Percentiles rank a stretch among this genome's conserved stretches.
Evolutionary conservation across 2,113 vertebrate species (phyloP).

Genomic region (Atrichornis clamosus): DNA sequence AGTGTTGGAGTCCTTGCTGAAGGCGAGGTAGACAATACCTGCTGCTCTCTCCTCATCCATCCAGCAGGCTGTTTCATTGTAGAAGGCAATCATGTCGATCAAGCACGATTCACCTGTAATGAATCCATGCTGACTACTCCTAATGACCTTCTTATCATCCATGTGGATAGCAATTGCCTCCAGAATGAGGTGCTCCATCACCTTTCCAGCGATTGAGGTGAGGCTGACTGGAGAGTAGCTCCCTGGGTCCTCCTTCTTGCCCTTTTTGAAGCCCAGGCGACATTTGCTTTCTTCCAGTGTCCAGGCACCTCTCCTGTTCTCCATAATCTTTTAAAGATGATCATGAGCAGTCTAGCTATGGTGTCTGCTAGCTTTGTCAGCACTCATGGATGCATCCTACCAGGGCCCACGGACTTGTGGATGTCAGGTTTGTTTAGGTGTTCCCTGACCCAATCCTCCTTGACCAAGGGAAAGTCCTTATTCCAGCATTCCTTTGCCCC

Average conservation of each 20-base stretch:
- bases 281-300: background rate
- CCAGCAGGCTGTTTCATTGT: fast-evolving
- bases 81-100: background rate
- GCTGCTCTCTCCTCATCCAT: background rate
- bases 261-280: background rate
- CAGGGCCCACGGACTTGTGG: background rate
- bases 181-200: fast-evolving
- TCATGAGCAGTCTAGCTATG: background rate
- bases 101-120: background rate
- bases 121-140: background rate
- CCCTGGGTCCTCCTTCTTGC: background rate
- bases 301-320: background rate
- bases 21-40: background rate
- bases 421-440: background rate
- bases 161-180: background rate
- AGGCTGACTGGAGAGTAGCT: fast-evolving
- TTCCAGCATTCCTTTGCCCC: background rate
- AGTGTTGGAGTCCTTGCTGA: background rate
- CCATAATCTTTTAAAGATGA: background rate
- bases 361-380: fast-evolving
- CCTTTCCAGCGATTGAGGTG: background rate
- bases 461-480: background rate
- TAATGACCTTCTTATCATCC: background rate
- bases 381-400: background rate
- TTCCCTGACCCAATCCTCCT: background rate